Conservation (phyloP, 2,888 invertebrate species). For the Melikaiella ostensackeni region DNA sequence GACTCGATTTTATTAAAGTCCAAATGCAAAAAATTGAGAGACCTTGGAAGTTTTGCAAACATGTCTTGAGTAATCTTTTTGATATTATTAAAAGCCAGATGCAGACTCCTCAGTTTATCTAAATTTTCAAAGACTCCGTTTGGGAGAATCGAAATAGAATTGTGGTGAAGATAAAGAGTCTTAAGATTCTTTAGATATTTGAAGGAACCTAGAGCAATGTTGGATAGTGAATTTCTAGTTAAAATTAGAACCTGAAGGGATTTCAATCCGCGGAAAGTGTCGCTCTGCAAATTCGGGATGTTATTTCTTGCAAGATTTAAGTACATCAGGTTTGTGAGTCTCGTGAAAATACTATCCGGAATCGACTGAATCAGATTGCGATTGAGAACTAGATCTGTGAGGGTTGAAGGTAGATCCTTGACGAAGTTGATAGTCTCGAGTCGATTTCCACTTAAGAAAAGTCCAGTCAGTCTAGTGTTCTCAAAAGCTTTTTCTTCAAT, state of each 20-base stretch:
- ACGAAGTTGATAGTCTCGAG: slow-evolving; percentile 57
- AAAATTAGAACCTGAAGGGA: slow-evolving; percentile 50
- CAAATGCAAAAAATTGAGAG: slow-evolving; percentile 73
- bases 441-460: slow-evolving; percentile 56
- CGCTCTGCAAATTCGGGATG: slow-evolving; percentile 50
- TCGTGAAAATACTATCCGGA: slow-evolving; percentile 52
- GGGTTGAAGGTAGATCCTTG: slow-evolving; percentile 56
- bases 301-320: slow-evolving; percentile 60
- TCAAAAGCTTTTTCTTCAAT: slow-evolving; percentile 74
- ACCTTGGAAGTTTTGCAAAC: slow-evolving; percentile 71
- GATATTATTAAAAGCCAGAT: slow-evolving; percentile 76
- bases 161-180: slow-evolving; percentile 54
- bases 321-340: slow-evolving; percentile 48
- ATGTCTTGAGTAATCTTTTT: slow-evolving; percentile 69
- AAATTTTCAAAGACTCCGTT: slow-evolving; percentile 73
- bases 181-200: slow-evolving; percentile 52
- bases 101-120: slow-evolving; percentile 73
- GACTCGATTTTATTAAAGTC: slow-evolving; percentile 75
- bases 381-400: slow-evolving; percentile 54
- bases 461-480: slow-evolving; percentile 65
- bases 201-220: slow-evolving; percentile 49
- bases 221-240: slow-evolving; percentile 47
- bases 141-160: slow-evolving; percentile 61
- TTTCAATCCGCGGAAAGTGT: slow-evolving; percentile 49
- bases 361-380: slow-evolving; percentile 57